Conservation (phyloP, 1,140 invertebrate species). For the Paraescarpia echinospica region DNA sequence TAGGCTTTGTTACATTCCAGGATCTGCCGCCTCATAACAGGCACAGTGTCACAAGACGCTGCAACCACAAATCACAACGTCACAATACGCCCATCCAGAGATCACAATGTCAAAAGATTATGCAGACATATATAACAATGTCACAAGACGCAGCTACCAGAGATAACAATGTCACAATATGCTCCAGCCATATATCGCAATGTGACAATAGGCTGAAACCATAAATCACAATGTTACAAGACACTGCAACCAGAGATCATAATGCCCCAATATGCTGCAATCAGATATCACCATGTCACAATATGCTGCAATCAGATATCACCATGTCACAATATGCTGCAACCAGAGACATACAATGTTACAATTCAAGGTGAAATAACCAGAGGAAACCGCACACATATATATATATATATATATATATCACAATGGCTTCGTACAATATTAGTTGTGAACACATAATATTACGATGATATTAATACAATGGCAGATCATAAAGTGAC, state of each 20-base stretch:
- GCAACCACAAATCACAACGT: background rate
- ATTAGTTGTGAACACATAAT: no score
- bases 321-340: background rate
- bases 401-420: no score
- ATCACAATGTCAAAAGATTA: background rate
- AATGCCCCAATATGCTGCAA: background rate
- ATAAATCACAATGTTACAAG: background rate
- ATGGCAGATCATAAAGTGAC: no score
- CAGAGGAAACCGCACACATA: no score
- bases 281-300: background rate
- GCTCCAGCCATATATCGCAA: background rate
- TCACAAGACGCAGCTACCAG: background rate
- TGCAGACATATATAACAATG: background rate
- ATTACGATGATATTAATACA: no score
- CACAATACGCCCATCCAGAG: background rate
- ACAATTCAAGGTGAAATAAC: no score
- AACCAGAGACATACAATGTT: no score
- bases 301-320: background rate
- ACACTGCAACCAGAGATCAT: background rate
- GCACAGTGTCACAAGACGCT: background rate
- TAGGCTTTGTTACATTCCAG: conserved; percentile 15
- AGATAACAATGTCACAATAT: background rate
- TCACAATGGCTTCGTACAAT: no score
- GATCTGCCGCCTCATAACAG: background rate
- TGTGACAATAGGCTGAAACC: background rate